These are phyloP conservation scores for Tortricodes alternella DNA, from an alignment of 2,888 invertebrate species.

Conservation along the genomic window DNA sequence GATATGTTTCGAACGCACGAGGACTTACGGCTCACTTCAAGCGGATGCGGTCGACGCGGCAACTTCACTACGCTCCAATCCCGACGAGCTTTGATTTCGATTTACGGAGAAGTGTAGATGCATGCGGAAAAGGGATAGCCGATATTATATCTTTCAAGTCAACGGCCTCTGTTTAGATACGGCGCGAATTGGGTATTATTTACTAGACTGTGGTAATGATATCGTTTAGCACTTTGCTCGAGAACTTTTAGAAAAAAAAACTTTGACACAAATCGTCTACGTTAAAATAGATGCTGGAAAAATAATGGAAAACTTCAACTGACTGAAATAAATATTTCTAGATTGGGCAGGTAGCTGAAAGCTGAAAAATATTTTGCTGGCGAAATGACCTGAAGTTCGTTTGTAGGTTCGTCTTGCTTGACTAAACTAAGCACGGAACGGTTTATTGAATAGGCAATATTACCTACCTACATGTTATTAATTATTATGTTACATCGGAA, in stretches of 20 bases:
- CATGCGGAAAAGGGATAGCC: constrained; percentile 59
- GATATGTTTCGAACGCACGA: constrained; percentile 57
- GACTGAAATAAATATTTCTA: background rate
- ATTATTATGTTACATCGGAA: no score
- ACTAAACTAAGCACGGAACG: no score
- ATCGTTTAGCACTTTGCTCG: background rate
- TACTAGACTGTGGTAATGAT: constrained; percentile 51
- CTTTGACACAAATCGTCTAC: no score
- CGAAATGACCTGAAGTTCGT: no score
- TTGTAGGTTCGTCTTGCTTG: no score
- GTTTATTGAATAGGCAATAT: no score
- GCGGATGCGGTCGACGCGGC: constrained; percentile 42
- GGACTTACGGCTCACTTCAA: constrained; percentile 60
- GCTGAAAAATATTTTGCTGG: no score
- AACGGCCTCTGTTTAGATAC: constrained; percentile 76
- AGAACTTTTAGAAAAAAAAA: background rate
- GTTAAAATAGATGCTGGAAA: no score
- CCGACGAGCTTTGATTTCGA: constrained; percentile 83
- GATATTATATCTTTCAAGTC: constrained; percentile 70
- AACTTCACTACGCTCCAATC: constrained; percentile 72
- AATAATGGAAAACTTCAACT: background rate
- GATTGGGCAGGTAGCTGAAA: no score
- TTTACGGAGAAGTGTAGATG: constrained; percentile 78
- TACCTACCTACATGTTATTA: no score
- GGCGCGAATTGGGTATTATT: constrained; percentile 60